Base-by-base conservation (phyloP, 1,140 invertebrate species). In the Frieseomelitta varia region DNA sequence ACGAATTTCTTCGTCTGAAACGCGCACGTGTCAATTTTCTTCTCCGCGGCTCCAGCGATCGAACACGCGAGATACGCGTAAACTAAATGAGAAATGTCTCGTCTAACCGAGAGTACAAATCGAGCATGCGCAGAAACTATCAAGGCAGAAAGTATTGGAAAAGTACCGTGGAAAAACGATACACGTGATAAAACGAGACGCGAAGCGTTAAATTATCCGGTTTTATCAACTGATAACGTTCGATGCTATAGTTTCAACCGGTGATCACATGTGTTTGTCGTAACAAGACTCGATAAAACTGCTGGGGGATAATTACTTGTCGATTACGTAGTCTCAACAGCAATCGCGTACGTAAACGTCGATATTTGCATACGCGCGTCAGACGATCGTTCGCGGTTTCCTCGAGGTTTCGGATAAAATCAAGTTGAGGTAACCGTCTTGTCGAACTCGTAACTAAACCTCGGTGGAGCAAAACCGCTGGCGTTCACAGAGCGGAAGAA, bases 281-380 rank as follows among this genome's bases (percentile, higher is more conserved):
- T 58, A 39, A 65, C 51, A 30, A 24, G 2, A 19, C 58, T n/a
- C 61, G 69, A 55, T 39, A 55, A 67, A 56, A 12, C 51, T 30
- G 21, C 17, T 6, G 30, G 21, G 73, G 56, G 80, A 68, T 67
- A 77, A 82, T 78, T 67, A 69, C 65, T 39, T 39, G 39, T n/a
- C 17, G 27, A 15, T 83, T 69, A 24, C 10, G 30, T 61, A 51
- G 53, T 68, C 17, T 55, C 24, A 8, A 6, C 19, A 15, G 27
- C 15, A 53, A 61, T 65, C 34, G 72, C 17, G 34, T 17, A 10
- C 1, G 39, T 47, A 47, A 47, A 47, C 39, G 39, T 47, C 6
- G 39, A 47, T 8, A 47, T 47, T 47, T 47, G 14, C 53, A 24
- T 21, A 4, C 0, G n/a, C 58, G 19, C 24, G 39, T 47, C 39